Conservation (phyloP, 2,797 vertebrate species). For the Tiaroga cobitis region DNA sequence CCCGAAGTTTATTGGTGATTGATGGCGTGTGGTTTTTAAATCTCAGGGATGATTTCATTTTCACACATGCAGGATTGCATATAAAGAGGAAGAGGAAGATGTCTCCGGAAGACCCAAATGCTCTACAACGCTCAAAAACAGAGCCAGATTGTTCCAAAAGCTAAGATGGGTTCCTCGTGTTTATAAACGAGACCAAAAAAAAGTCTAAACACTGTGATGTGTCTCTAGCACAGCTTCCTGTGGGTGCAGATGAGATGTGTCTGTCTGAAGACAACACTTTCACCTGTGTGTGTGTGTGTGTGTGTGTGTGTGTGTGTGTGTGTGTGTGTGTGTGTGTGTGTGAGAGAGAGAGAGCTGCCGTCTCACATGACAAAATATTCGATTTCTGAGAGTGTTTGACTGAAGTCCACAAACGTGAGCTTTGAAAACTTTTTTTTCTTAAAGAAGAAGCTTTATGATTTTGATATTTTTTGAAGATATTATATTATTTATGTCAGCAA, state of each 20-base stretch:
- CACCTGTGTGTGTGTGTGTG: background rate
- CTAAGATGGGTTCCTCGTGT: too few relatives aligned
- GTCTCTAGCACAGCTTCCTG: background rate
- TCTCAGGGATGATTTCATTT: slow-evolving; percentile 27
- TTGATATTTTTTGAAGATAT: slow-evolving; percentile 54
- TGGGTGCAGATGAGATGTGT: background rate
- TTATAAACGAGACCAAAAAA: background rate
- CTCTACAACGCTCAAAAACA: background rate
- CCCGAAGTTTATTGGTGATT: background rate
- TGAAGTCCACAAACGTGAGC: slow-evolving; percentile 45
- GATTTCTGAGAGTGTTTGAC: background rate
- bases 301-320: too few relatives aligned
- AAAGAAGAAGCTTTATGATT: slow-evolving; percentile 57
- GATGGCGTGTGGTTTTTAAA: background rate
- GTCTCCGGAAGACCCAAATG: background rate
- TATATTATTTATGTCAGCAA: slow-evolving; percentile 64
- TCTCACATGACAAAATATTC: background rate
- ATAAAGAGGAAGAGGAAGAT: background rate
- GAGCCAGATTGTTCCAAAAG: background rate
- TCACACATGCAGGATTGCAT: slow-evolving; percentile 1
- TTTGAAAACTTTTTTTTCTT: slow-evolving; percentile 66
- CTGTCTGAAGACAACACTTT: background rate
- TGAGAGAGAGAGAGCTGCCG: background rate
- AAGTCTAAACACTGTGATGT: background rate
- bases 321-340: too few relatives aligned